Percentiles rank a stretch among this genome's conserved stretches.
These are phyloP conservation scores for Gryllus bimaculatus DNA, from an alignment of 1,140 invertebrate species.

Conservation along the genomic window DNA sequence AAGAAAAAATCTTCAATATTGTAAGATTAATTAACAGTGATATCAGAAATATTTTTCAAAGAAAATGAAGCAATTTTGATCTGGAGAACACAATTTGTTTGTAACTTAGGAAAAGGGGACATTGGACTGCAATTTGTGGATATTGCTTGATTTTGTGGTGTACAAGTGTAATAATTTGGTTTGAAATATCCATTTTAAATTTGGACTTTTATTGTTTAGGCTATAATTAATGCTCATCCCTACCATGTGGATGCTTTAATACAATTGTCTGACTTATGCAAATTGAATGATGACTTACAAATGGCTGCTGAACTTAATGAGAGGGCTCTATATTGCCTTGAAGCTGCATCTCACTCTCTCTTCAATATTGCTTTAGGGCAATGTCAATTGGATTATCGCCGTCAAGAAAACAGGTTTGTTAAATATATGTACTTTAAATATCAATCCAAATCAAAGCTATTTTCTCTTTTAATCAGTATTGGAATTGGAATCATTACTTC, in stretches of 20 bases:
- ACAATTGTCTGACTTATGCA: conserved; percentile 73
- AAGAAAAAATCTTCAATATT: too few relatives aligned
- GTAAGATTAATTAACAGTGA: neutral
- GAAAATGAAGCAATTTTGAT: neutral
- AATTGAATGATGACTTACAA: conserved; percentile 67
- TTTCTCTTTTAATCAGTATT: neutral
- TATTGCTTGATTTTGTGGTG: too few relatives aligned
- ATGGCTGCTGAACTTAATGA: conserved; percentile 72
- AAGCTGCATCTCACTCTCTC: conserved; percentile 68
- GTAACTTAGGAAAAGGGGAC: neutral
- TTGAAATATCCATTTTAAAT: neutral
- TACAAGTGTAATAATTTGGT: too few relatives aligned
- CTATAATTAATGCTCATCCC: conserved; percentile 61
- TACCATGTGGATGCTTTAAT: conserved; percentile 80
- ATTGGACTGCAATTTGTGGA: too few relatives aligned
- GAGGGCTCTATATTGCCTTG: conserved; percentile 63
- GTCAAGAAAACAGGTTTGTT: conserved; percentile 65
- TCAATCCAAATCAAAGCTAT: neutral
- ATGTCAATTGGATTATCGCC: conserved; percentile 69
- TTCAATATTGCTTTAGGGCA: conserved; percentile 68
- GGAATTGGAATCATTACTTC: neutral
- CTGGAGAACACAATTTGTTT: neutral
- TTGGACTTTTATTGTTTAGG: conserved; percentile 33
- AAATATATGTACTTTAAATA: neutral
- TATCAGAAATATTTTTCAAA: neutral